Evolutionary conservation across 2,797 vertebrate species (phyloP).

Genomic region (Syncerus caffer): DNA sequence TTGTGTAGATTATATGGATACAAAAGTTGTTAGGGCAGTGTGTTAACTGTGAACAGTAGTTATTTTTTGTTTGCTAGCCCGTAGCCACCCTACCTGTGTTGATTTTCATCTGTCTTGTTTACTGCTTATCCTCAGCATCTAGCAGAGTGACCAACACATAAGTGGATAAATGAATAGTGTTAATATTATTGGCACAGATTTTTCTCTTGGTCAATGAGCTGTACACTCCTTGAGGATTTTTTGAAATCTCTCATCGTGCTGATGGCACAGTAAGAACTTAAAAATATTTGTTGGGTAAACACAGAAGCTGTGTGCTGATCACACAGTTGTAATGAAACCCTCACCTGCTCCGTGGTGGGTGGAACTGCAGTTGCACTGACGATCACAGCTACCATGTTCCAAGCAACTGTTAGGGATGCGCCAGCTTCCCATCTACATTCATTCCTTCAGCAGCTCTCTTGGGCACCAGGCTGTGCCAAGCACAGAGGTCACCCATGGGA

Average conservation of each 20-base stretch:
- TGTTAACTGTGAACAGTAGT: not conserved
- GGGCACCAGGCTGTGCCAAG: not conserved
- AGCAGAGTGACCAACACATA: not conserved
- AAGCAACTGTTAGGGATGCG: not conserved
- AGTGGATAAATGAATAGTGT: not conserved
- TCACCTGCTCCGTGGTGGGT: not conserved
- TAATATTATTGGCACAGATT: not conserved
- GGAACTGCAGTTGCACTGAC: not conserved
- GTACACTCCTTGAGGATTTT: not conserved
- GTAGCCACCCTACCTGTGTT: not conserved
- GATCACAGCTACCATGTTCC: not conserved
- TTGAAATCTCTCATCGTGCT: not conserved
- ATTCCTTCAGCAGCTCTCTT: not conserved
- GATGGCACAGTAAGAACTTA: not conserved
- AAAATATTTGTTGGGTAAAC: not conserved
- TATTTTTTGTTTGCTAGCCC: not conserved
- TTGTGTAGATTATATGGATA: not conserved
- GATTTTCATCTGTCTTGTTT: slow-evolving; percentile 20
- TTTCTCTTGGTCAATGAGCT: not conserved
- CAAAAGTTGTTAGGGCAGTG: not conserved
- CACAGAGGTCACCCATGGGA: not conserved
- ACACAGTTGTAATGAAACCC: not conserved
- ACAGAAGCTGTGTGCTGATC: not conserved
- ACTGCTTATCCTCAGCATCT: not conserved
- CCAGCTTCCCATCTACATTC: not conserved